Evolutionary conservation across 2,888 invertebrate species (phyloP).

Genomic region (Synergus umbraculus): DNA sequence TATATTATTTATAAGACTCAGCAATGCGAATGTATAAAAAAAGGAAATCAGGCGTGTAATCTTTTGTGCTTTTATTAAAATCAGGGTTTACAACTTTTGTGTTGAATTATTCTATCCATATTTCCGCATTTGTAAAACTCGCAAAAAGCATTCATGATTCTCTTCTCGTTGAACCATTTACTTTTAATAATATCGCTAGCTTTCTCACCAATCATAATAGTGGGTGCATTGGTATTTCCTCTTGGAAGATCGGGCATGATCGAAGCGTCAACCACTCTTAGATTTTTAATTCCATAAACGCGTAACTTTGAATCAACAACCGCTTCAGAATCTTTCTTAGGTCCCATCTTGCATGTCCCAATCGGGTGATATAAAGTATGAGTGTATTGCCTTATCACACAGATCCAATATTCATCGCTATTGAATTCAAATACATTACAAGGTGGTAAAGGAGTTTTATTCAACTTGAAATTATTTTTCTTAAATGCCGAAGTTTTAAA

Average conservation of each 20-base stretch:
- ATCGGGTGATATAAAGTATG: slow-evolving; percentile 82
- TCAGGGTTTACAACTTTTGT: too few relatives aligned
- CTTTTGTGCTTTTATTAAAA: too few relatives aligned
- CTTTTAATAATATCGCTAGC: not conserved
- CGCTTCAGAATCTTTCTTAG: slow-evolving; percentile 62
- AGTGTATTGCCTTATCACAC: slow-evolving; percentile 79
- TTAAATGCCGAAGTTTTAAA: not conserved
- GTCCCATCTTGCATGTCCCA: slow-evolving; percentile 83
- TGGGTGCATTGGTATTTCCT: slow-evolving; percentile 74
- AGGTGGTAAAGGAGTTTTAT: not conserved
- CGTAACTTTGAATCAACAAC: too few relatives aligned
- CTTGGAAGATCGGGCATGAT: slow-evolving; percentile 83
- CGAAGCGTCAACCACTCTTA: slow-evolving; percentile 80
- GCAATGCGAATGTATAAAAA: too few relatives aligned
- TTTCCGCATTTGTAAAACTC: too few relatives aligned
- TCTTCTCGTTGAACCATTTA: not conserved
- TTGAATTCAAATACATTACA: slow-evolving; percentile 51
- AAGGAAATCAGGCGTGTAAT: too few relatives aligned
- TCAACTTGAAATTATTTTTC: not conserved
- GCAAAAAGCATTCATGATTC: too few relatives aligned
- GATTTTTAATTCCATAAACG: too few relatives aligned
- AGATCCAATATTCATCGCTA: slow-evolving; percentile 77
- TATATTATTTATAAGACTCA: too few relatives aligned
- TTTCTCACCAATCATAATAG: too few relatives aligned
- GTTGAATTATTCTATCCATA: too few relatives aligned